Percentiles rank a stretch among this genome's conserved stretches.
Conservation (phyloP, 2,888 invertebrate genomes). For the Meiosimyza platycephala region DNA sequence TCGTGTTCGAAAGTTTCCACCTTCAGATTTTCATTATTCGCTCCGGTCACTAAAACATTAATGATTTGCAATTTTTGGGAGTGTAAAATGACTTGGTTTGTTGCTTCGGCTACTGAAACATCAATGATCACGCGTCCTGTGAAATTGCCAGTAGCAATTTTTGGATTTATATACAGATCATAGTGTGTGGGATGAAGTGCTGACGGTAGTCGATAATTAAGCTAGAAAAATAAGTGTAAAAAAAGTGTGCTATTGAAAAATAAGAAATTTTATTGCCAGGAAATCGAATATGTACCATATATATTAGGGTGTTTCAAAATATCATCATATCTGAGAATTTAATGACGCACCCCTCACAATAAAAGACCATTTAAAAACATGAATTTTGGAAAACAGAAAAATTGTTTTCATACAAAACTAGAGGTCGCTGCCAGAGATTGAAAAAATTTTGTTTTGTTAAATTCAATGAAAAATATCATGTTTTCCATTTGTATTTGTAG, state of each 20-base stretch:
- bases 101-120: conserved; percentile 65
- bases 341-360: too few species aligned
- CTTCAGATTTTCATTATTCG: conserved; percentile 9
- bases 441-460: too few species aligned
- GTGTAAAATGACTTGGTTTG: conserved; percentile 71
- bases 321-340: too few species aligned
- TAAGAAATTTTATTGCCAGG: too few species aligned
- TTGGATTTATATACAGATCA: conserved; percentile 75
- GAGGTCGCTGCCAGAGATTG: too few species aligned
- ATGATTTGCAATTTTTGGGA: conserved; percentile 70
- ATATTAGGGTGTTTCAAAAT: neutral
- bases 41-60: conserved; percentile 19
- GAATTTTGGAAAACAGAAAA: too few species aligned
- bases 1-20: conserved; percentile 44
- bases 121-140: conserved; percentile 71
- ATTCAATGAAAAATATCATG: too few species aligned
- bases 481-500: too few species aligned
- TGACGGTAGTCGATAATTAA: conserved; percentile 70
- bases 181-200: conserved; percentile 74
- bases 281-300: too few species aligned
- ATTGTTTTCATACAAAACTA: too few species aligned
- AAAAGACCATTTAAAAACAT: too few species aligned
- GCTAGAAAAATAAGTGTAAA: conserved; percentile 45
- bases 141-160: conserved; percentile 71
- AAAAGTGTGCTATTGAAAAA: too few species aligned